Base-by-base conservation (phyloP, 2,888 invertebrate genomes). In the Drosophila mulleri region DNA sequence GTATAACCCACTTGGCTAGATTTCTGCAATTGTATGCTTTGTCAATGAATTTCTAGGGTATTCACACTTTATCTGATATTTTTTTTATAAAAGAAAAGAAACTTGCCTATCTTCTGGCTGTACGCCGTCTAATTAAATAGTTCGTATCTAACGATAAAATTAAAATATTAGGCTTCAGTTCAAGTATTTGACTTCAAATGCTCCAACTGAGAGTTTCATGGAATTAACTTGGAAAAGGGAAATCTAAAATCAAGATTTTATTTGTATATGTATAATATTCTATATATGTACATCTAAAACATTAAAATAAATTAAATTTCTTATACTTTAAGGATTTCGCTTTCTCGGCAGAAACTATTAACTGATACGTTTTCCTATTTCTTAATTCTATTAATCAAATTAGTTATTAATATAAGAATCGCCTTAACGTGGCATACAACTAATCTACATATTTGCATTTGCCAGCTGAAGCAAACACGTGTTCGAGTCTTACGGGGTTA, bases 401-500 rank as follows among this genome's bases (percentile, higher is more conserved):
- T 14, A 18, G 5, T 47, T n/a, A 20, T n/a, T 11, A 35, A 35
- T 32, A 26, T 18, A 4, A 8, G 2, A 32, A 32, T 14, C 5
- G 53, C 37, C 72, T 56, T 64, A 84, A 89, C 89, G 83, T 86
- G 87, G 79, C 65, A 56, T 52, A 42, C 48, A 18, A 32, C n/a
- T 44, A 39, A 45, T 44, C 37, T 50, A n/a, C n/a, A n/a, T n/a
- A 45, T 11, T 41, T n/a, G 37, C 12, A 44, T 47, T 37, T 48
- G 61, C 67, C 68, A 1, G 18, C 32, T n/a, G 16, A 23, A 65
- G 71, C 67, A 78, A 79, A 75, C 78, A 82, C 80, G 64, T 92
- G 92, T 92, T 84, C 84, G 91, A 90, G 91, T 90, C 91, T 90
- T 91, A 92, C 92, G 92, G 92, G 91, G 92, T 92, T 91, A 90